Conservation (phyloP, 1,140 invertebrate genomes). For the Dendroctonus ponderosae region DNA sequence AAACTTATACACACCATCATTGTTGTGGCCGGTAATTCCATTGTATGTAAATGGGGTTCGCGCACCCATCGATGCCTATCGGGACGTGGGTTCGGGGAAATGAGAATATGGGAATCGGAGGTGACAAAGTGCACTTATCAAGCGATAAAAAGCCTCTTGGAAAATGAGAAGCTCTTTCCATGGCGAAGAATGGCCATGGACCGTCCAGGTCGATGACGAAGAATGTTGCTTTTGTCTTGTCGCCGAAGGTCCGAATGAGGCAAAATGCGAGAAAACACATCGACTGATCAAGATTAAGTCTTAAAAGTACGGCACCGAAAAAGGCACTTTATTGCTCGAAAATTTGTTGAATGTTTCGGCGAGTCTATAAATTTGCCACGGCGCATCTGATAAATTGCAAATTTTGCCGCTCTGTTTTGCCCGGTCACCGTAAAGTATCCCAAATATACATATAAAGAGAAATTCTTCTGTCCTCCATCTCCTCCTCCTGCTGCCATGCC, state of each 20-base stretch:
- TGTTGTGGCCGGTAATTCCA: slow-evolving; percentile 2
- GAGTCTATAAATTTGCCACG: slow-evolving; percentile 25
- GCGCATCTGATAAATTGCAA: slow-evolving; percentile 30
- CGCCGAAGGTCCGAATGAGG: slow-evolving; percentile 22
- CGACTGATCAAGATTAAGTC: slow-evolving; percentile 30
- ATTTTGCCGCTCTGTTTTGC: slow-evolving; percentile 23
- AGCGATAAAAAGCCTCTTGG: too few relatives aligned
- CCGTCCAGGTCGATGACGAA: too few relatives aligned
- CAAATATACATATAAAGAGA: slow-evolving; percentile 19
- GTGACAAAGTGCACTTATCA: too few relatives aligned
- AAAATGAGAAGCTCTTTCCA: too few relatives aligned
- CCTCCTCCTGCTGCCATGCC: too few relatives aligned
- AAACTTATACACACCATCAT: neutral
- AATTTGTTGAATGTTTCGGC: slow-evolving; percentile 29
- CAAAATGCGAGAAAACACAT: neutral
- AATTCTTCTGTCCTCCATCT: slow-evolving; percentile 10
- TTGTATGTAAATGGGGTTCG: slow-evolving; percentile 5
- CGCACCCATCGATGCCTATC: too few relatives aligned
- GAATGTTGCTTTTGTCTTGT: slow-evolving; percentile 24
- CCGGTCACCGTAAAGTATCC: slow-evolving; percentile 12
- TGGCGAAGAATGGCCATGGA: too few relatives aligned
- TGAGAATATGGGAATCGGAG: too few relatives aligned
- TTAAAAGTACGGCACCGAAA: slow-evolving; percentile 30
- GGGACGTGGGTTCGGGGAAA: too few relatives aligned
- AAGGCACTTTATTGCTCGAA: slow-evolving; percentile 23